A percentile compares a stretch with the other conserved stretches of the same genome.
These are phyloP conservation scores for Hippocampus guttulatus DNA, from an alignment of 2,113 vertebrate genomes.

Conservation along the genomic window DNA sequence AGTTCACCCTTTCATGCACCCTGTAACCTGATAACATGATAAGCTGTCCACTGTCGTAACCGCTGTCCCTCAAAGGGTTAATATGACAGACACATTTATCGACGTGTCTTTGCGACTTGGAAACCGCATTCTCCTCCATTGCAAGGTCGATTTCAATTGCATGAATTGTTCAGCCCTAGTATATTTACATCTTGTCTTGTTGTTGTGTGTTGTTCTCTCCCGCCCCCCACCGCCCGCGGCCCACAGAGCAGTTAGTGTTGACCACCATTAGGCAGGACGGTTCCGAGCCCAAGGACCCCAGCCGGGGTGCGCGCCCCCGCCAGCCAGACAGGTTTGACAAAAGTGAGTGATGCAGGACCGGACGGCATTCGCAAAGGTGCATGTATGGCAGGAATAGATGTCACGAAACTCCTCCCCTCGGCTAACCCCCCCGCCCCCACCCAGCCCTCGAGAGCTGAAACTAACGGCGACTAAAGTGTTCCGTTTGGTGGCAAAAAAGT, in stretches of 20 bases:
- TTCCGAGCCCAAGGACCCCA: constrained; percentile 67
- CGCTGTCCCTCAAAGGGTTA: too few species aligned
- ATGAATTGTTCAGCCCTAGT: not conserved
- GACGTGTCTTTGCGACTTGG: too few species aligned
- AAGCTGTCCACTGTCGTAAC: too few species aligned
- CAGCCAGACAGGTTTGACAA: constrained; percentile 77
- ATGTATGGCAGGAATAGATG: constrained; percentile 54
- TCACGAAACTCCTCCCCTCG: constrained; percentile 24
- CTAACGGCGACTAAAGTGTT: not conserved
- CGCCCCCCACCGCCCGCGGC: constrained; percentile 44
- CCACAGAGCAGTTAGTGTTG: constrained; percentile 81
- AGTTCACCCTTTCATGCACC: too few species aligned
- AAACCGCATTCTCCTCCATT: too few species aligned
- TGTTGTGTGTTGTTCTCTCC: constrained; percentile 71
- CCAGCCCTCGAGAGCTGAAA: constrained; percentile 56
- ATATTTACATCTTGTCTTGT: constrained; percentile 52
- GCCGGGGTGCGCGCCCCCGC: constrained; percentile 59
- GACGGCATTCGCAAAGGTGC: constrained; percentile 57
- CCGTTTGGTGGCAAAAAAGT: not conserved
- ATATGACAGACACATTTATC: too few species aligned
- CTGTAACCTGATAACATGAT: too few species aligned
- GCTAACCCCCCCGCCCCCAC: constrained; percentile 17
- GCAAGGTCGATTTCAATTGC: too few species aligned
- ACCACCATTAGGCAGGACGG: constrained; percentile 76
- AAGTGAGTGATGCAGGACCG: constrained; percentile 74